Base-by-base conservation (phyloP, 92 coral and sea anemone species). In the Siderastrea radians region DNA sequence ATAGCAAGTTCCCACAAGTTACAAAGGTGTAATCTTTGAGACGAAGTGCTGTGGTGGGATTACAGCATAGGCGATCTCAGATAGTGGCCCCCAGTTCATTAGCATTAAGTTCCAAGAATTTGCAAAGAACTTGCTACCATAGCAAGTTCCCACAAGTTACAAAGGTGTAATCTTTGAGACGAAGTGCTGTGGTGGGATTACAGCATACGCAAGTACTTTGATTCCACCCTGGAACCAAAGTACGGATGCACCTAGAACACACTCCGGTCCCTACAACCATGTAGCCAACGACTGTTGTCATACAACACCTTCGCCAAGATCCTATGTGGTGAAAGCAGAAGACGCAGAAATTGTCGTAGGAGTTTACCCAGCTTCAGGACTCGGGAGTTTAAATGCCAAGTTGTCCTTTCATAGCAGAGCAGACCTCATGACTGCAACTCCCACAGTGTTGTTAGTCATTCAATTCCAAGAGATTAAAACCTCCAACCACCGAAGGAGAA, bases 31-130 rank as follows among this genome's bases (percentile, higher is more conserved):
- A 58, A 58, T 9, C 63, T 5, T 8, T 5, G 55, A 14, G 55
- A 60, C 51, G 17, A 46, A 46, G 52, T 2, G 69, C 9, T 11
- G 81, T 6, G 81, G 38, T 69, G 72, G 72, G 59, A 19, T 81
- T 17, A 59, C 74, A 68, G 74, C 86, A 67, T 48, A 67, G 10
- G 72, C 43, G 72, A 44, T 43, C 9, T 44, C 72, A 6, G 72
- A 74, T 74, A 78, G 58, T 69, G 92, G 84, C 58, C 79, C 82
- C 38, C 86, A 84, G 73, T 84, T 77, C 86, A 77, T 43, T 3
- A 68, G 81, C 16, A 7, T 7, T 12, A 13, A 58, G 16, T 67
- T 67, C 14, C 49, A 67, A 43, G 72, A 67, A 67, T 67, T 67
- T 26, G 72, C 72, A 5, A 3, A 12, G 10, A 13, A 58, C 38